phyloP scores from a whole-genome alignment of 2,797 vertebrate genomes.

The Lateolabrax maculatus region DNA sequence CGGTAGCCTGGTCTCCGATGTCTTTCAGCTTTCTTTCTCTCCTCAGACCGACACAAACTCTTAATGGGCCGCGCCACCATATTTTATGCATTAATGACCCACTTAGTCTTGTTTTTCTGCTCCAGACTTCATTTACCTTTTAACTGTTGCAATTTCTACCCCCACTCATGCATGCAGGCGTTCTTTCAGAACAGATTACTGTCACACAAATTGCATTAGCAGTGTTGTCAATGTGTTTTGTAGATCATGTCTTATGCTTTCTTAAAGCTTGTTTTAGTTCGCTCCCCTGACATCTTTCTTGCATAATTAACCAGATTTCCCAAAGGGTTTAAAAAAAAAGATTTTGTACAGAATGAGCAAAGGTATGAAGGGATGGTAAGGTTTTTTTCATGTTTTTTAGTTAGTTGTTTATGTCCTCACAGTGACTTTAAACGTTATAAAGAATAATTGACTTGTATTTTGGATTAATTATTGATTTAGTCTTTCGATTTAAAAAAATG shows the following conservation, averaged over 20 bases:
- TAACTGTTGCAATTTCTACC: conserved; percentile 43
- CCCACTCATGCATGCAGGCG: conserved; percentile 27
- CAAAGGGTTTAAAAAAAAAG: not conserved
- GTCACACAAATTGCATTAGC: conserved; percentile 53
- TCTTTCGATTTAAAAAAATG: not conserved
- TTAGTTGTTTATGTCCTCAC: not conserved
- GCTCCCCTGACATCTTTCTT: conserved; percentile 40
- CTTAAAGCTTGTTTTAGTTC: conserved; percentile 43
- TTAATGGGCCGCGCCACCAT: conserved; percentile 56
- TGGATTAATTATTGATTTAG: not conserved
- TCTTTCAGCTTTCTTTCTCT: conserved; percentile 58
- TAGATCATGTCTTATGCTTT: conserved; percentile 31
- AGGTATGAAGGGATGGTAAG: not conserved
- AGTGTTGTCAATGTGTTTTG: conserved; percentile 43
- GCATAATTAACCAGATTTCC: conserved; percentile 38
- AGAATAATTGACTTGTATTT: not conserved
- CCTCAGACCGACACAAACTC: conserved; percentile 42
- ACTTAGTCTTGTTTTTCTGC: conserved; percentile 64
- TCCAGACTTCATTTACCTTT: conserved; percentile 70
- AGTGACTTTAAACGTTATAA: not conserved
- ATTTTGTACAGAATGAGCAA: conserved; percentile 8
- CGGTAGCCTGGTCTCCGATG: conserved; percentile 42
- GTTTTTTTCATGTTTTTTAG: not conserved
- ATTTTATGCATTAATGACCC: conserved; percentile 77
- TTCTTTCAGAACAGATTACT: conserved; percentile 56